A percentile compares a stretch with the other conserved stretches of the same genome.
phyloP scores from a whole-genome alignment of 2,113 vertebrate species.

The Zosterops lateralis region DNA sequence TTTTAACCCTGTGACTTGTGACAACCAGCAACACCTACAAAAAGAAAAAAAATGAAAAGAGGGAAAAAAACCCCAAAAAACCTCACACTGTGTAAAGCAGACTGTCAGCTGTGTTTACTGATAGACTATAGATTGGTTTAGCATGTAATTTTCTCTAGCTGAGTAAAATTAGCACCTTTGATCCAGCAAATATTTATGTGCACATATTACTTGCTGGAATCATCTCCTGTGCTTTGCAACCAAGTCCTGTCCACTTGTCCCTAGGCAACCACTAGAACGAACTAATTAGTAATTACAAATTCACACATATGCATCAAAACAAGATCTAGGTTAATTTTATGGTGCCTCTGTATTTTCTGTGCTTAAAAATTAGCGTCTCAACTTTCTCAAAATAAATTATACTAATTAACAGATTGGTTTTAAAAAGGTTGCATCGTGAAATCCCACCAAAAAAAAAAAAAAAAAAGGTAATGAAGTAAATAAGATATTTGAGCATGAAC shows the following conservation, averaged over 20 bases:
- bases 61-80: too few relatives aligned
- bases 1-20: not conserved
- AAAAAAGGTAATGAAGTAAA: not conserved
- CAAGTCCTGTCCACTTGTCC: not conserved
- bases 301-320: not conserved
- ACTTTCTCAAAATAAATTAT: not conserved
- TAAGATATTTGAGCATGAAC: not conserved
- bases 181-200: conserved; percentile 16
- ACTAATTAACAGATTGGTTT: not conserved
- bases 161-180: not conserved
- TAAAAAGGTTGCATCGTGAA: not conserved
- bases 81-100: accelerated
- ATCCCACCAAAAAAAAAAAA: not conserved
- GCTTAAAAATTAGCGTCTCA: not conserved
- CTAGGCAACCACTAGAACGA: conserved; percentile 8
- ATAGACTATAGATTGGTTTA: not conserved
- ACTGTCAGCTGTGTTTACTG: not conserved
- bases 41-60: not conserved
- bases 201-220: not conserved
- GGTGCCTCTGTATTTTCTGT: not conserved
- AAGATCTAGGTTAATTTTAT: not conserved
- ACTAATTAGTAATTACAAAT: not conserved
- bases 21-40: not conserved
- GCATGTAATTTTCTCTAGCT: not conserved
- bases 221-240: not conserved